Conservation (phyloP, 2,113 vertebrate species). For the Cervus canadensis region DNA sequence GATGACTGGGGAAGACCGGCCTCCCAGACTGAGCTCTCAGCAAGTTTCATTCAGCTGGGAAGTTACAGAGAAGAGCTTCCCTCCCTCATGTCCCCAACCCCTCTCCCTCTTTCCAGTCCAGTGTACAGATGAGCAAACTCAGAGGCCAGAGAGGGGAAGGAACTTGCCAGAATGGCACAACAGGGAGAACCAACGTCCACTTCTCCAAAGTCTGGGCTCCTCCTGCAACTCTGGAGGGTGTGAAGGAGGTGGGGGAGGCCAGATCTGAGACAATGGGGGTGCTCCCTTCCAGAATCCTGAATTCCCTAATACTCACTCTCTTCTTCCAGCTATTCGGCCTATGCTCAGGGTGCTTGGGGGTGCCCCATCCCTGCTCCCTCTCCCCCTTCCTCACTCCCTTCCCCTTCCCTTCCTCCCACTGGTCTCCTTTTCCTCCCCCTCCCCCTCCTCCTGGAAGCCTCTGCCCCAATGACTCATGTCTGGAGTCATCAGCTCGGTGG, state of each 20-base stretch:
- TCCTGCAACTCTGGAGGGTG: not conserved
- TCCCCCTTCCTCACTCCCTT: not conserved
- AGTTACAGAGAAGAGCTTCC: too few species aligned
- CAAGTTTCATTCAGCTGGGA: not conserved
- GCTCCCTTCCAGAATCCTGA: not conserved
- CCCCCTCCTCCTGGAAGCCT: not conserved
- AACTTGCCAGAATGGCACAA: not conserved
- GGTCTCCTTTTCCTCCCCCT: not conserved
- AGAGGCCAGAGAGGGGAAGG: not conserved
- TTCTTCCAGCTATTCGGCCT: not conserved
- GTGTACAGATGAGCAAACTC: not conserved
- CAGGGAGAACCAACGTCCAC: not conserved
- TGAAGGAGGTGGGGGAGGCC: not conserved
- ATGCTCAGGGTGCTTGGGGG: not conserved
- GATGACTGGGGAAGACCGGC: not conserved
- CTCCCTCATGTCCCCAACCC: not conserved
- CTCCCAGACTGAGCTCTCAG: fast-evolving
- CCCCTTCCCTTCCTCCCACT: not conserved
- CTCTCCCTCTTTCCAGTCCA: too few species aligned
- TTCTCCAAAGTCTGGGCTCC: too few species aligned
- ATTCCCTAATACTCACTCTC: not conserved
- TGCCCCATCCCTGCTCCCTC: not conserved
- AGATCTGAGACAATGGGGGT: not conserved
- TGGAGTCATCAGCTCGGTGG: not conserved
- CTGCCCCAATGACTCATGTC: not conserved